Base-by-base conservation (phyloP, 2,113 vertebrate genomes). In the Ciconia maguari region DNA sequence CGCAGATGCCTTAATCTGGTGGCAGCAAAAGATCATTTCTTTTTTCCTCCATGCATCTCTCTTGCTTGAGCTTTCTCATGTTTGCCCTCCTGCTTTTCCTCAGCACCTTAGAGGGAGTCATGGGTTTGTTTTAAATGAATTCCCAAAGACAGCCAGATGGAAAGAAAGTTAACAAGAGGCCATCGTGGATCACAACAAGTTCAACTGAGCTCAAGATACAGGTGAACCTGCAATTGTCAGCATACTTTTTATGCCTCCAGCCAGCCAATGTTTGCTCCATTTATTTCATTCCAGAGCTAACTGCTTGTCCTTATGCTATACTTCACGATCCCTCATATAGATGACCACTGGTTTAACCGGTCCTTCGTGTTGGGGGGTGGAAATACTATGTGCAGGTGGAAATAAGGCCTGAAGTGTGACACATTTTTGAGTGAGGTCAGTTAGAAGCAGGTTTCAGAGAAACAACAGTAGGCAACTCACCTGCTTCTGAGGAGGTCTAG, bases 1-100 rank as follows among this genome's bases (percentile, higher is more conserved):
- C 1, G 2, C 15, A 42, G 4, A 11, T 29, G 30, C 42, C 49
- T 86, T 86, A 57, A 41, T 52, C 34, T 52, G 16, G 11, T 72
- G 38, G 22, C 27, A 55, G 22, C 0, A 4, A 7, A 76, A 65
- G 29, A 32, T 24, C 0, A 4, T 57, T 79, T 34, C 2, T 30
- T 27, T 49, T 70, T 68, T 57, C 4, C 11, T 85, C 9, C 17
- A 6, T 1, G 2, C 22, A 9, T 12, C 38, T 34, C 8, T 77
- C 19, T 38, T 46, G 8, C 16, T 77, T 38, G 66, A 66, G 16
- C 20, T 51, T 83, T 3, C 25, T 58, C 18, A 0, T 52, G 26
- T 44, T 69, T 49, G 34, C 17, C 6, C 9, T 54, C 44, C 60
- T 69, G 7, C 29, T 74, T 54, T 61, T 21, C 32, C 24, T 75